phyloP scores from a whole-genome alignment of 2,113 vertebrate genomes.

The Microcebus lehilahytsara region DNA sequence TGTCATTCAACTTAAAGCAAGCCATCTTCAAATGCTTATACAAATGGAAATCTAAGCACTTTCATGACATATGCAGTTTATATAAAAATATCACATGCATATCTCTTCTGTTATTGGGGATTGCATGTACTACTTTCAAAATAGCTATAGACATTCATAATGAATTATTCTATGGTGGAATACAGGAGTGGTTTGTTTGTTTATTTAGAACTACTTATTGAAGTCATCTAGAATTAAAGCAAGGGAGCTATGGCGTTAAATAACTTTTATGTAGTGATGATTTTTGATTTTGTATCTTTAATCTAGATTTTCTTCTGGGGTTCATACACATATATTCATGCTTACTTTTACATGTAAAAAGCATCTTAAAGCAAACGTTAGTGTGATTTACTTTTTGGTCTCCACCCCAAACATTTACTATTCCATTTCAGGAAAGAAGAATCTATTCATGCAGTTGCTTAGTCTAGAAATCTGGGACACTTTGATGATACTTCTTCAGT shows the following conservation, averaged over 20 bases:
- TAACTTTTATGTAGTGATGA: not conserved
- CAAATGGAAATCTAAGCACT: not conserved
- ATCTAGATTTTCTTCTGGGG: not conserved
- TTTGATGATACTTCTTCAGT: not conserved
- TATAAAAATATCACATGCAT: not conserved
- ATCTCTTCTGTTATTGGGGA: not conserved
- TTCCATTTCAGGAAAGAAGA: not conserved
- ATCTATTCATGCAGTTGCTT: not conserved
- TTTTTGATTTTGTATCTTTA: not conserved
- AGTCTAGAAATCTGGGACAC: not conserved
- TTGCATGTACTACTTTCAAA: not conserved
- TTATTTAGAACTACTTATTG: not conserved
- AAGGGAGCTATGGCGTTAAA: not conserved
- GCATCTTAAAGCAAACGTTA: not conserved
- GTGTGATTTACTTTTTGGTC: not conserved
- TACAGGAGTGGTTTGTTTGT: not conserved
- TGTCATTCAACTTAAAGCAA: not conserved
- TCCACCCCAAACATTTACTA: not conserved
- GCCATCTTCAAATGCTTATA: not conserved
- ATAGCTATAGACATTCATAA: not conserved
- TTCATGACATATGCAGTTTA: not conserved
- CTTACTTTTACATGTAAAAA: not conserved
- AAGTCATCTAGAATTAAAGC: not conserved
- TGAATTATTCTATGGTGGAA: not conserved
- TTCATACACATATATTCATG: not conserved